These are phyloP conservation scores for Gymnogyps californianus DNA, from an alignment of 2,113 vertebrate genomes.

Conservation along the genomic window DNA sequence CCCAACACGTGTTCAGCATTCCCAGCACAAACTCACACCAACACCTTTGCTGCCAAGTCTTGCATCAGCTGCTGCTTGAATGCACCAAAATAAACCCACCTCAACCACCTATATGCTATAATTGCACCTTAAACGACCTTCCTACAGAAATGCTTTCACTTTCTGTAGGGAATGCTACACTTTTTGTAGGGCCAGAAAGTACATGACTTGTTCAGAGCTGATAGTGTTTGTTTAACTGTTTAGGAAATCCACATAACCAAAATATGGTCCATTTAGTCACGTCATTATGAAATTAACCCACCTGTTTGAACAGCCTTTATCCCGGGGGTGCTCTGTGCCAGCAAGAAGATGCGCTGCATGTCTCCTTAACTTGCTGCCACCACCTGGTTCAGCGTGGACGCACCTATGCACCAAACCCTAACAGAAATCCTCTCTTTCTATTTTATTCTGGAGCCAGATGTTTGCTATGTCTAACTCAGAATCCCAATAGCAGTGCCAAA, in stretches of 20 bases:
- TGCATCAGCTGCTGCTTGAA: neutral
- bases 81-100: neutral
- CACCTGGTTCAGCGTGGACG: rapidly evolving
- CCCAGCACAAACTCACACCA: neutral
- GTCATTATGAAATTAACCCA: neutral
- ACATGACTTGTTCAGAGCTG: neutral
- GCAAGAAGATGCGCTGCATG: neutral
- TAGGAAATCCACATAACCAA: neutral
- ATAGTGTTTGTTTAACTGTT: neutral
- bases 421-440: neutral
- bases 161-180: neutral
- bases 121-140: neutral
- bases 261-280: rapidly evolving
- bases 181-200: neutral
- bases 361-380: neutral
- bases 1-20: too few species aligned
- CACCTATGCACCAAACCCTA: neutral
- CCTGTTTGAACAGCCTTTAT: neutral
- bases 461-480: neutral
- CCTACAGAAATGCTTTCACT: neutral
- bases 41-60: neutral
- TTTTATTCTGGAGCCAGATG: neutral
- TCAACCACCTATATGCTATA: neutral
- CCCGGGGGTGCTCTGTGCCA: neutral
- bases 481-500: neutral